These are phyloP conservation scores for Enteromius trimaculatus DNA, from an alignment of 2,797 vertebrate species.

Conservation along the genomic window DNA sequence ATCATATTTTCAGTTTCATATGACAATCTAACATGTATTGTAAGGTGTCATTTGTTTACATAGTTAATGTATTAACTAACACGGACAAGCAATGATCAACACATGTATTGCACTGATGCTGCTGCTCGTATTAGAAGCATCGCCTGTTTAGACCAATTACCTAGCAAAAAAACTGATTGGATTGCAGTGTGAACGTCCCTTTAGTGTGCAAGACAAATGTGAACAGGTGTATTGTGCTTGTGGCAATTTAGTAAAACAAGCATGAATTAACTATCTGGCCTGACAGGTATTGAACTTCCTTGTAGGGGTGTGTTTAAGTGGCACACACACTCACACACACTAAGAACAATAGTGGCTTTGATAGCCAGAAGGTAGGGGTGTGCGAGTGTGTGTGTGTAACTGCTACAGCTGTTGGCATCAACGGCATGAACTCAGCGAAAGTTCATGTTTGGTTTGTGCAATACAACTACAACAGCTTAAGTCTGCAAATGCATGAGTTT, in stretches of 20 bases:
- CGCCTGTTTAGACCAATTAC: not conserved
- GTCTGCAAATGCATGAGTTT: not conserved
- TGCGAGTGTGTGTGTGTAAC: constrained; percentile 30
- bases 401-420: constrained; percentile 10
- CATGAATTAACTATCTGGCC: constrained; percentile 9
- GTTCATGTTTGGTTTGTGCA: constrained; percentile 49
- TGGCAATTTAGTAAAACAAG: constrained; percentile 12
- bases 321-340: not conserved
- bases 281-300: constrained; percentile 41
- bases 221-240: constrained; percentile 29
- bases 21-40: not conserved
- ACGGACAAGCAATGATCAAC: too few species aligned
- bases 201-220: not conserved
- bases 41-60: too few species aligned
- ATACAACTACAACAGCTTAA: not conserved
- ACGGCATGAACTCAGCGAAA: constrained; percentile 27
- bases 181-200: not conserved
- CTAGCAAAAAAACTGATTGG: not conserved
- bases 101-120: not conserved
- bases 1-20: not conserved
- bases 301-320: constrained; percentile 48
- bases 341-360: constrained; percentile 55
- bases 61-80: too few species aligned
- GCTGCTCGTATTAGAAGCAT: not conserved
- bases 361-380: constrained; percentile 35